Evolutionary conservation across 2,888 invertebrate genomes (phyloP).

Genomic region (Ennomos quercinarius): DNA sequence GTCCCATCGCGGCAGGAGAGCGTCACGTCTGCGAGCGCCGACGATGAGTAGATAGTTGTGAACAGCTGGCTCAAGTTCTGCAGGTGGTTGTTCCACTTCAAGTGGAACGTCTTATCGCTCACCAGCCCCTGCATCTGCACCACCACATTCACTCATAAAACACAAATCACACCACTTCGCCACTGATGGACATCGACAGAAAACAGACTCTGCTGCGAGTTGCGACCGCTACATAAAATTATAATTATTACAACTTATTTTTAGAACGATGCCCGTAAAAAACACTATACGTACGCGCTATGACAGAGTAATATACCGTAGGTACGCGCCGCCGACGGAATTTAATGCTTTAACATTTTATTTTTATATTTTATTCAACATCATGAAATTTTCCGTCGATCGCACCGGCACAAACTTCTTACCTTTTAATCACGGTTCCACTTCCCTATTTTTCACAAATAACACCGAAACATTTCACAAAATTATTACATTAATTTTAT

Average conservation of each 20-base stretch:
- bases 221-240: constrained; percentile 85
- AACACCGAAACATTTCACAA: constrained; percentile 85
- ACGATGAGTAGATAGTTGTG: constrained; percentile 88
- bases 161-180: constrained; percentile 75
- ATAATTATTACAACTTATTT: constrained; percentile 86
- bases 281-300: constrained; percentile 86
- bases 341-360: constrained; percentile 80
- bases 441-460: constrained; percentile 83
- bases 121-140: constrained; percentile 85
- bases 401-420: constrained; percentile 69
- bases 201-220: constrained; percentile 80
- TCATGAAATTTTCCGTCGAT: constrained; percentile 66
- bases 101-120: constrained; percentile 88
- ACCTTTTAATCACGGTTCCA: constrained; percentile 78
- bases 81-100: constrained; percentile 90
- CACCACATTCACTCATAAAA: constrained; percentile 73
- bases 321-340: constrained; percentile 84
- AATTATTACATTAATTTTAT: constrained; percentile 84
- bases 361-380: constrained; percentile 75
- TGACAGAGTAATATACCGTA: constrained; percentile 84
- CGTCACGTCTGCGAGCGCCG: constrained; percentile 89
- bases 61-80: constrained; percentile 89
- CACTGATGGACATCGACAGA: constrained; percentile 76
- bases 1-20: constrained; percentile 90
- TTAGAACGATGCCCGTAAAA: constrained; percentile 86